Conservation (phyloP, 2,797 vertebrate species). For the Onychomys torridus region DNA sequence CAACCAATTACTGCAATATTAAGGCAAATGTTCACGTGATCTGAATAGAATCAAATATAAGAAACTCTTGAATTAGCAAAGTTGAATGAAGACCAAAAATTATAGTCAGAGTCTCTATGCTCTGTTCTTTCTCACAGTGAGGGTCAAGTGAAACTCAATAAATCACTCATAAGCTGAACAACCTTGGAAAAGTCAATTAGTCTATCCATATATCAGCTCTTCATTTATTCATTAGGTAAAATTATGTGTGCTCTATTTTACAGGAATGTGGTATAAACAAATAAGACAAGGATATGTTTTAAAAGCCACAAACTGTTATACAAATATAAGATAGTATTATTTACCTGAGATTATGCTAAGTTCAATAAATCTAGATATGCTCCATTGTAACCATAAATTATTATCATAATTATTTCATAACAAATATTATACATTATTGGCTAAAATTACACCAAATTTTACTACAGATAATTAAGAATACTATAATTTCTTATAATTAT, state of each 20-base stretch:
- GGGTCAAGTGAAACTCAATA: background rate
- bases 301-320: conserved; percentile 43
- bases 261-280: background rate
- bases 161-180: conserved; percentile 31
- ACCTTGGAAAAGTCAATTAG: conserved; percentile 46
- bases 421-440: background rate
- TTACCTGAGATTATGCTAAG: conserved; percentile 17
- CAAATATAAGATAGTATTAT: conserved; percentile 21
- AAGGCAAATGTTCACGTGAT: background rate
- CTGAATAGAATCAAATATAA: background rate
- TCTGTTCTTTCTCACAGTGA: background rate
- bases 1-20: background rate
- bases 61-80: conserved; percentile 22
- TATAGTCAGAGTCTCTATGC: background rate
- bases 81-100: background rate
- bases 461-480: conserved; percentile 12
- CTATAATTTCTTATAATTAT: conserved; percentile 21
- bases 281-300: conserved; percentile 21
- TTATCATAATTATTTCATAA: conserved; percentile 19
- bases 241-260: background rate
- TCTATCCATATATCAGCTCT: background rate
- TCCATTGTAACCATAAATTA: conserved; percentile 56
- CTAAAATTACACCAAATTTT: conserved; percentile 32
- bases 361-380: background rate
- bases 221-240: conserved; percentile 37